Evolutionary conservation across 1,140 invertebrate genomes (phyloP), one percentile per base, ranked within the genome.

Genomic region (Trichonephila clavipes): DNA sequence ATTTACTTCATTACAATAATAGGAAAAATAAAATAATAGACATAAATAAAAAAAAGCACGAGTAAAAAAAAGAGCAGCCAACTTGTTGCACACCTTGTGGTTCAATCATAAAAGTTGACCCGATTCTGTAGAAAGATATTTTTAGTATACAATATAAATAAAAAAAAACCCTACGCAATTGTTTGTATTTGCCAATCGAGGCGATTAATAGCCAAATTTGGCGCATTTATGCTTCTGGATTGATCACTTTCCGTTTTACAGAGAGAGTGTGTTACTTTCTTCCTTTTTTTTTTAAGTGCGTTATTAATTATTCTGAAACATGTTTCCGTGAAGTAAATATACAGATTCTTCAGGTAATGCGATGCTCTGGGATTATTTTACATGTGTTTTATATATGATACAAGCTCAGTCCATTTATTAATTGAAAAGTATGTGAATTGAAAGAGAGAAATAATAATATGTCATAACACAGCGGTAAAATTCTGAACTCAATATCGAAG

Each of bases 61-160:
- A n/a, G 64, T 16, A 61, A 85, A 59, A 85, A 85, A n/a, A 85
- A 85, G n/a, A 85, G 21, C 19, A 85, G 14, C 58, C 19, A 85
- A 85, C 19, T 34, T 64, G 91, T 93, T 51, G 8, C 85, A 93
- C 91, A 93, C 91, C 85, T 93, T 64, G n/a, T 64, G 24, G 66
- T 88, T 85, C 85, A 93, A 93, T 93, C 83, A 28, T 51, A 64
- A 61, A 93, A 16, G 91, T 61, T 93, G 91, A 93, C 85, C 91
- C 51, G 91, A 93, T 88, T 93, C 40, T 24, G 82, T 86, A 83
- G 19, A 64, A 44, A 66, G 59, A 61, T 93, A 93, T 93, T 93
- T 93, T 93, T 93, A 93, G 91, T 93, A 10, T 51, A 85, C 28
- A 59, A 18, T 8, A 89, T 72, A 28, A 88, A 40, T 18, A 28